A percentile compares a stretch with the other conserved stretches of the same genome.
Evolutionary conservation across 2,888 invertebrate species (phyloP).

Genomic region (Tinea semifulvella): DNA sequence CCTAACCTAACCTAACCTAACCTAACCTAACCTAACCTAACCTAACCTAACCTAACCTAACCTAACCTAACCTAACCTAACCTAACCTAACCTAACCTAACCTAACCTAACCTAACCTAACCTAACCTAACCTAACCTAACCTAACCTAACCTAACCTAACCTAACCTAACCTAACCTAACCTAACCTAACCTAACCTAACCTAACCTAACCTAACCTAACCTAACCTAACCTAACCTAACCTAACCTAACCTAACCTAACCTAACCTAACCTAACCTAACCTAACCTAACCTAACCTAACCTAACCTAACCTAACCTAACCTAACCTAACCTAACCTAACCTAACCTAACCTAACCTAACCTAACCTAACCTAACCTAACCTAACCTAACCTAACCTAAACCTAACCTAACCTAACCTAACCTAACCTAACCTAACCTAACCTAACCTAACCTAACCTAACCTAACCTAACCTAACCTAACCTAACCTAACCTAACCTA

Average conservation of each 20-base stretch:
- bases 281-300: slow-evolving; percentile 12
- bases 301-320: slow-evolving; percentile 12
- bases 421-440: slow-evolving; percentile 12
- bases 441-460: slow-evolving; percentile 12
- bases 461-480: slow-evolving; percentile 12
- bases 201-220: slow-evolving; percentile 12
- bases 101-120: slow-evolving; percentile 14
- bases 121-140: slow-evolving; percentile 13
- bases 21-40: slow-evolving; percentile 2
- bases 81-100: slow-evolving; percentile 12
- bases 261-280: slow-evolving; percentile 13
- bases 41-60: slow-evolving; percentile 10
- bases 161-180: slow-evolving; percentile 12
- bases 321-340: slow-evolving; percentile 12
- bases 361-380: slow-evolving; percentile 9
- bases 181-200: slow-evolving; percentile 13
- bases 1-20: slow-evolving; percentile 13
- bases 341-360: slow-evolving; percentile 11
- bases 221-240: slow-evolving; percentile 12
- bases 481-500: slow-evolving; percentile 12
- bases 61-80: slow-evolving; percentile 13
- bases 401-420: slow-evolving; percentile 12
- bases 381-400: slow-evolving; percentile 12
- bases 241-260: slow-evolving; percentile 12
- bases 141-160: slow-evolving; percentile 13